Evolutionary conservation across 2,888 invertebrate species (phyloP).

Genomic region (Trilocha varians): DNA sequence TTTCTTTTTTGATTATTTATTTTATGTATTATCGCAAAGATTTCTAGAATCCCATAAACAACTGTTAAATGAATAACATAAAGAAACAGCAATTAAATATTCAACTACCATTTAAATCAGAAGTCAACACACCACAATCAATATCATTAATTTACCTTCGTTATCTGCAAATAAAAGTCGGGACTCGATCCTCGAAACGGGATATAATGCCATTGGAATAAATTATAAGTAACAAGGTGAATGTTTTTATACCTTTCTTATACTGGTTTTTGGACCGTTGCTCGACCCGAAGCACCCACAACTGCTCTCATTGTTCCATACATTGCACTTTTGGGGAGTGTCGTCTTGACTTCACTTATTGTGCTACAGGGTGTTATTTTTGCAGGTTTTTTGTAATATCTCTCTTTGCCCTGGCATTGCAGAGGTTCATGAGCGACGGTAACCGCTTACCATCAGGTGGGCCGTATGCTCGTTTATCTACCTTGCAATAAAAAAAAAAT

Average conservation of each 20-base stretch:
- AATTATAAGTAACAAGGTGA: slow-evolving; percentile 30
- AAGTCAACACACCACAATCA: too few relatives aligned
- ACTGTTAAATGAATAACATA: neutral
- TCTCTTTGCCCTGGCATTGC: too few relatives aligned
- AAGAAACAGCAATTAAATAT: neutral
- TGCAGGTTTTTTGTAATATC: neutral
- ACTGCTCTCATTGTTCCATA: slow-evolving; percentile 55
- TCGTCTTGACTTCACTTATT: slow-evolving; percentile 27
- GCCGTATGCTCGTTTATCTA: too few relatives aligned
- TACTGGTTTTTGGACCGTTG: slow-evolving; percentile 65
- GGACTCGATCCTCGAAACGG: slow-evolving; percentile 23
- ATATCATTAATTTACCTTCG: too few relatives aligned
- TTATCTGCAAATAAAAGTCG: slow-evolving; percentile 24
- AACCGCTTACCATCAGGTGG: too few relatives aligned
- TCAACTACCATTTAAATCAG: too few relatives aligned
- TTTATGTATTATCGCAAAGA: too few relatives aligned
- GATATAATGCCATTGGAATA: slow-evolving; percentile 34
- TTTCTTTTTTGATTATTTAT: too few relatives aligned
- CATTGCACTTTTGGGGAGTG: slow-evolving; percentile 58
- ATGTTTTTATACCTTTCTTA: slow-evolving; percentile 25
- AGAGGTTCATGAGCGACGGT: too few relatives aligned
- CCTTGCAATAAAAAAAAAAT: too few relatives aligned
- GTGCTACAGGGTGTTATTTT: slow-evolving; percentile 30
- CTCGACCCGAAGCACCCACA: slow-evolving; percentile 42
- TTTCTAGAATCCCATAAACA: neutral